Conservation (phyloP, 1,140 invertebrate species). For the Heterodera carotae region DNA sequence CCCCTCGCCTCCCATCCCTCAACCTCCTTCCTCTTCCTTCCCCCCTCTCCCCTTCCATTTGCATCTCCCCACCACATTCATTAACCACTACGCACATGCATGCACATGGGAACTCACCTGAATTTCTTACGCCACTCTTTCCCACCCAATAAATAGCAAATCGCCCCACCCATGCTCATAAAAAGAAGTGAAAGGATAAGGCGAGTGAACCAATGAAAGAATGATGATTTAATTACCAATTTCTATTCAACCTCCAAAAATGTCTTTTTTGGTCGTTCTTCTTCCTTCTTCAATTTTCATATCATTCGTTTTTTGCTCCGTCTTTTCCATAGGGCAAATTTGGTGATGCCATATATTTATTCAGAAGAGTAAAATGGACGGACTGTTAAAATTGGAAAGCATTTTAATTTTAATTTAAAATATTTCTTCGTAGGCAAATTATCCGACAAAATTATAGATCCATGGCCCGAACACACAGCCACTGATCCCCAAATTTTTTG, state of each 20-base stretch:
- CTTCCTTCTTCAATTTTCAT: neutral
- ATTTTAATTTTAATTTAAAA: no score
- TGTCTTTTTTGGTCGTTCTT: neutral
- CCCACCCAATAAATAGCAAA: neutral
- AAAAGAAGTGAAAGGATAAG: neutral
- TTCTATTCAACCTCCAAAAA: neutral
- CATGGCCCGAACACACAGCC: no score
- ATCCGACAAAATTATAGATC: no score
- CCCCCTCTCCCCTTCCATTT: neutral
- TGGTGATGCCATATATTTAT: no score
- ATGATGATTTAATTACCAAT: neutral
- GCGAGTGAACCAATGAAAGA: no score
- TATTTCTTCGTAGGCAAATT: no score
- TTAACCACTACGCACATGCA: neutral
- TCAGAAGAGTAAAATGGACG: no score
- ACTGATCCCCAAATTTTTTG: no score
- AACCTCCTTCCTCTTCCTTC: no score
- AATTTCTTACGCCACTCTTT: neutral
- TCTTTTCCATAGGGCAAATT: neutral
- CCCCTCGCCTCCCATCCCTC: no score
- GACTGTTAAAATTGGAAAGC: no score
- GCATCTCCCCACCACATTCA: neutral
- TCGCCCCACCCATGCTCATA: neutral
- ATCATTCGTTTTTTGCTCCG: neutral
- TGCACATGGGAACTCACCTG: neutral